Evolutionary conservation across 92 coral and sea anemone genomes (phyloP).

Genomic region (Phymanthus crucifer): DNA sequence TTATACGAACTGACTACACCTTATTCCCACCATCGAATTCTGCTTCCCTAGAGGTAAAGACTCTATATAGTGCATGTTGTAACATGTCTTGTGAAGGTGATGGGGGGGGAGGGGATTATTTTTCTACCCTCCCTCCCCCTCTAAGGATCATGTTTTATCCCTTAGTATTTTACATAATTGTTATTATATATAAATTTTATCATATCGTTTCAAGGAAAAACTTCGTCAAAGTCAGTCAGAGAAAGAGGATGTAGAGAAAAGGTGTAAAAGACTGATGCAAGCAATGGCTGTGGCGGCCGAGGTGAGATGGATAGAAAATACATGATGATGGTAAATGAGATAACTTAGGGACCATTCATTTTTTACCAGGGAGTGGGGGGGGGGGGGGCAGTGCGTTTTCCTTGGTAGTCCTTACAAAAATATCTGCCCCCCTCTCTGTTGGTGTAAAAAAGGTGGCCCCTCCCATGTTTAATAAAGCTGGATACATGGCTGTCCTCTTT

Average conservation of each 20-base stretch:
- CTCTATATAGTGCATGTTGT: too few species aligned
- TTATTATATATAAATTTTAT: background rate
- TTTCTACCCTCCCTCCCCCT: background rate
- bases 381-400: too few species aligned
- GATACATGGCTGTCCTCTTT: too few species aligned
- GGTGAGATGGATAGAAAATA: slow-evolving; percentile 29
- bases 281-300: slow-evolving; percentile 85
- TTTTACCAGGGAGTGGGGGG: too few species aligned
- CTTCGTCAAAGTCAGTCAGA: slow-evolving; percentile 77
- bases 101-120: background rate
- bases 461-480: too few species aligned
- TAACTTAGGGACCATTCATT: too few species aligned
- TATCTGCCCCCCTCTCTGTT: too few species aligned
- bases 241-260: slow-evolving; percentile 80
- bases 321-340: background rate
- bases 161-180: background rate
- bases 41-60: slow-evolving; percentile 65
- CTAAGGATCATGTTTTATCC: background rate
- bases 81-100: background rate
- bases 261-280: slow-evolving; percentile 96
- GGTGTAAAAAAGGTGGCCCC: too few species aligned
- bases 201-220: slow-evolving; percentile 70
- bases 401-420: too few species aligned
- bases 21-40: slow-evolving; percentile 60
- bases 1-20: slow-evolving; percentile 65